phyloP scores from a whole-genome alignment of 2,113 vertebrate species.

The Siniperca chuatsi region DNA sequence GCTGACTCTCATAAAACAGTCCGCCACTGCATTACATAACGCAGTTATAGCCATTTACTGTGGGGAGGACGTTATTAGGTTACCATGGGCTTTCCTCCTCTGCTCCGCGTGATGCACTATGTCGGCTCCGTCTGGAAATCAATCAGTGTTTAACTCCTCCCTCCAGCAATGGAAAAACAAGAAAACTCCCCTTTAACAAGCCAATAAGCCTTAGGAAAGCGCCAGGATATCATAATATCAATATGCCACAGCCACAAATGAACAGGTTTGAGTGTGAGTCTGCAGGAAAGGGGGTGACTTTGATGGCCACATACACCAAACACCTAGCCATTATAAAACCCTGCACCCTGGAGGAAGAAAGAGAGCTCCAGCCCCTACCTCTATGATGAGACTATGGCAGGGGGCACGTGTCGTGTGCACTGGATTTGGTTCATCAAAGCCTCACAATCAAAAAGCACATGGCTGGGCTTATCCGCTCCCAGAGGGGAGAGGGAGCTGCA shows the following conservation, averaged over 20 bases:
- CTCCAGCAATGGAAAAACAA: conserved; percentile 36
- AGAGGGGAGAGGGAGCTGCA: conserved; percentile 22
- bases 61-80: conserved; percentile 69
- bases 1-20: conserved; percentile 61
- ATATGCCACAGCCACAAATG: conserved; percentile 58
- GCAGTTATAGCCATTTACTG: conserved; percentile 46
- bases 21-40: conserved; percentile 64
- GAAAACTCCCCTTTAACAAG: conserved; percentile 44
- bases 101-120: conserved; percentile 56
- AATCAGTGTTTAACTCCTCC: conserved; percentile 66
- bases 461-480: conserved; percentile 67
- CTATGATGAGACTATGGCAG: conserved; percentile 37
- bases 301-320: conserved; percentile 39
- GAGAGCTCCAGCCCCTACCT: conserved; percentile 32
- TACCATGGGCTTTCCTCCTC: conserved; percentile 76
- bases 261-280: conserved; percentile 36
- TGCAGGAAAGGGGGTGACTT: conserved; percentile 33
- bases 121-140: conserved; percentile 66
- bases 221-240: conserved; percentile 57
- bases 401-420: conserved; percentile 61
- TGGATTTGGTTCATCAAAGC: conserved; percentile 75
- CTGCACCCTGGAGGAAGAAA: conserved; percentile 36
- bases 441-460: conserved; percentile 70
- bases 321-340: conserved; percentile 50
- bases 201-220: conserved; percentile 58